Base-by-base conservation (phyloP, 1,140 invertebrate species). In the Conus betulinus region DNA sequence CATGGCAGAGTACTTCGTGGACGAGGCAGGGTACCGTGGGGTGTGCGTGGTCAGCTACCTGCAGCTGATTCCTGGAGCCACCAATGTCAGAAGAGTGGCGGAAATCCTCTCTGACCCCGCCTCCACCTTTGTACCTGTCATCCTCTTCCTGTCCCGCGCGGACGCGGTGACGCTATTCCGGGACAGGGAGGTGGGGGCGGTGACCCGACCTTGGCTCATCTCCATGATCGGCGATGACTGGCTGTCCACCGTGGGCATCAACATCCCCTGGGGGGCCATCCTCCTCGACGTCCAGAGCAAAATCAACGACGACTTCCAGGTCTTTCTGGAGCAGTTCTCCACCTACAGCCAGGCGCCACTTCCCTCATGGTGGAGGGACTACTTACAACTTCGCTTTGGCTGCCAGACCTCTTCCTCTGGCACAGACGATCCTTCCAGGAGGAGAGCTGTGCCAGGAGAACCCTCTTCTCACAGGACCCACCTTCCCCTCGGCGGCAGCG, bases 221-320 rank as follows among this genome's bases (percentile, higher is more conserved):
- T 89, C 90, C n/a, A 90, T 91, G 27, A 91, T 86, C 53, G 81
- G 78, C 8, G 86, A 89, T 74, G 87, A 90, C 81, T 93, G 93
- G 93, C n/a, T 88, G 5, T 89, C 91, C 25, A 85, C 87, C 8
- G 74, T 63, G 15, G 82, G 87, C 3, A 81, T 91, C 55, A 87
- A 88, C 27, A 76, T 93, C 6, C 93, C 93, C 5, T 79, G 85
- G 51, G 92, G 93, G 4, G 89, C 92, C n/a, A 76, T 93, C 23
- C 67, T 92, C 17, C 78, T 93, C 7, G 88, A 92, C 27, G 85
- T 87, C 10, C 39, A 87, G 23, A 88, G 88, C 63, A 91, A 92
- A 88, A 71, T 91, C 10, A 93, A 93, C 60, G 55, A 52, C 51
- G 88, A 88, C 39, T 92, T 93, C 55, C 85, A 87, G 71, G 85